Conservation (phyloP, 2,888 invertebrate species). For the Leucophora obtusa region DNA sequence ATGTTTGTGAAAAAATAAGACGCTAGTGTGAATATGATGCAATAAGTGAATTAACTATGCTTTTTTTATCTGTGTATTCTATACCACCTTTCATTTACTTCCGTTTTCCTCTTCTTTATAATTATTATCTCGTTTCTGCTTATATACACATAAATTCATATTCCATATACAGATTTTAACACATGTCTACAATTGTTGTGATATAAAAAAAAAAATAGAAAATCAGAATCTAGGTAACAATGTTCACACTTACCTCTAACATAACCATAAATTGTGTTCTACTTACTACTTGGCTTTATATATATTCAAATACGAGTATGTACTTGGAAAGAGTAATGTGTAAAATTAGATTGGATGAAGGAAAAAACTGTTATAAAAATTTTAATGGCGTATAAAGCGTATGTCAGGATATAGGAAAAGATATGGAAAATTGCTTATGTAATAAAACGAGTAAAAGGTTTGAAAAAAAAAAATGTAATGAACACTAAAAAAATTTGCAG, state of each 20-base stretch:
- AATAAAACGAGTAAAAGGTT: not conserved
- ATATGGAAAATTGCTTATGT: not conserved
- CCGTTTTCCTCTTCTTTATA: not conserved
- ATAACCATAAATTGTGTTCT: slow-evolving; percentile 36
- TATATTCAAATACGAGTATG: not conserved
- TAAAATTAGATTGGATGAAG: not conserved
- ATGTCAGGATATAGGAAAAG: not conserved
- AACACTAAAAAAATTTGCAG: not conserved
- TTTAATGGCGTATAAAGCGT: not conserved
- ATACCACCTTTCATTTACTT: not conserved
- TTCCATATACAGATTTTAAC: not conserved
- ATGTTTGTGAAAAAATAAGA: no score
- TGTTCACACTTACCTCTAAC: slow-evolving; percentile 46
- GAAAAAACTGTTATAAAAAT: not conserved
- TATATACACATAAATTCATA: not conserved
- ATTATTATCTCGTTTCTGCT: not conserved
- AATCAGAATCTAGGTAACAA: slow-evolving; percentile 29
- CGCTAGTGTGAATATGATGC: no score
- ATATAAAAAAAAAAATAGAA: not conserved
- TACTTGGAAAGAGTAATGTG: not conserved
- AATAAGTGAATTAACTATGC: no score
- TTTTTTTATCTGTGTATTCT: no score
- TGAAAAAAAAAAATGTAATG: not conserved
- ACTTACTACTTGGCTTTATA: not conserved
- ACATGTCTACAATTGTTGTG: slow-evolving; percentile 3